Evolutionary conservation across 2,797 vertebrate species (phyloP), one percentile per base, ranked within the genome.

Genomic region (Karalla daura): DNA sequence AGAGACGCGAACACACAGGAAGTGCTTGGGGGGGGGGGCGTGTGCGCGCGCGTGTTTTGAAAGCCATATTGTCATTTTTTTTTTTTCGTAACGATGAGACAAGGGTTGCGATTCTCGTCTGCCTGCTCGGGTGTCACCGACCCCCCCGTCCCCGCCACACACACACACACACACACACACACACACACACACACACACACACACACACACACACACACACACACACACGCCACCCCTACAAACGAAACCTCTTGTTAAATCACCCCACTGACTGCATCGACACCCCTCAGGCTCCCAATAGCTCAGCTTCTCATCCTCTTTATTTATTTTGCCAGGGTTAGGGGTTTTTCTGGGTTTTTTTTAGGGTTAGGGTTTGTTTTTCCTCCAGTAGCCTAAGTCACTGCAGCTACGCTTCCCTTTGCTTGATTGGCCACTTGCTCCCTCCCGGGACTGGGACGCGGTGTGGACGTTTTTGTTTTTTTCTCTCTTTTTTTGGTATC

Each of bases 61-160:
- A 85, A 88, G 81, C 86, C 84, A 85, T 88, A 80, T 69, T 85
- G 58, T 78, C 52, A 40, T 81, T 70, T 83, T 71, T 63, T 67
- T 67, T 60, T 27, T 49, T 66, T 73, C 65, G 70, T 63, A 35
- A 51, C 7, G 21, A 72, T 47, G 44, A 83, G 76, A 90, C 80
- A 71, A 90, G 61, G 78, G 82, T 88, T 67, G 62, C 20, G 20
- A 56, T 78, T 79, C 46, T 78, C 52, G 54, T 65, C 61, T 68
- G 66, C 81, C 82, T 70, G 75, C 74, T 69, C n/a, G n/a, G 75
- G 50, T 70, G 1, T 66, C 63, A 54, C 56, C 35, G 69, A 70
- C 66, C 64, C 59, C 23, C n/a, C n/a, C n/a, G n/a, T n/a, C n/a
- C n/a, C n/a, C n/a, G n/a, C n/a, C n/a, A n/a, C n/a, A n/a, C n/a